Conservation (phyloP, 2,888 invertebrate species). For the Orthosia gracilis region DNA sequence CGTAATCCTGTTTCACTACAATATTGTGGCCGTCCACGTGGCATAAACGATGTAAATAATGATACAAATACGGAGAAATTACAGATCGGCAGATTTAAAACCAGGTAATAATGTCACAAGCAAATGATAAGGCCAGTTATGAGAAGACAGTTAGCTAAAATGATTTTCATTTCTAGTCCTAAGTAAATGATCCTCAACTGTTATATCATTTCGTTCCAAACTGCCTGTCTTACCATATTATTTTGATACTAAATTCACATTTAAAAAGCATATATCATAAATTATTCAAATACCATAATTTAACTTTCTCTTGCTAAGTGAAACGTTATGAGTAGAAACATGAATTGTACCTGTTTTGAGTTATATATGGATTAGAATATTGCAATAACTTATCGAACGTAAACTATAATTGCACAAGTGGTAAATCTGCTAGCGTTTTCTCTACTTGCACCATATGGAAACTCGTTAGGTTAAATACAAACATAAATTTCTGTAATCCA, state of each 20-base stretch:
- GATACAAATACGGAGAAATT: conserved; percentile 20
- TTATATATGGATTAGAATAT: neutral
- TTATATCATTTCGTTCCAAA: conserved; percentile 10
- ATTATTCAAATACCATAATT: conserved; percentile 37
- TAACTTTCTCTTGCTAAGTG: conserved; percentile 42
- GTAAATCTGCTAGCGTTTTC: conserved; percentile 4
- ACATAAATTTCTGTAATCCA: conserved; percentile 13
- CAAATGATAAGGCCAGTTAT: conserved; percentile 15
- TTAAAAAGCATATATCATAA: conserved; percentile 24
- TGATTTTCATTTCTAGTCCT: conserved; percentile 33
- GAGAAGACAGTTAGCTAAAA: conserved; percentile 22
- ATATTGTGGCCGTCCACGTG: conserved; percentile 49
- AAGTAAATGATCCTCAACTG: conserved; percentile 18
- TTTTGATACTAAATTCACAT: conserved; percentile 27
- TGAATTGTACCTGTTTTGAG: conserved; percentile 22
- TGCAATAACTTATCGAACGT: conserved; percentile 1
- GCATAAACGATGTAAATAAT: conserved; percentile 43
- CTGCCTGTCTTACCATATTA: conserved; percentile 15
- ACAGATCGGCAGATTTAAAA: conserved; percentile 22
- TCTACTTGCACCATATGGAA: neutral
- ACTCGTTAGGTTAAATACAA: conserved; percentile 8
- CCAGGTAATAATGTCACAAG: conserved; percentile 25
- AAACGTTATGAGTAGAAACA: conserved; percentile 34
- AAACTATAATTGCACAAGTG: conserved; percentile 5
- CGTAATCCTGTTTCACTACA: conserved; percentile 33